A percentile compares a stretch with the other conserved stretches of the same genome.
Conservation (phyloP, 2,888 invertebrate species). For the Phalangium opilio region DNA sequence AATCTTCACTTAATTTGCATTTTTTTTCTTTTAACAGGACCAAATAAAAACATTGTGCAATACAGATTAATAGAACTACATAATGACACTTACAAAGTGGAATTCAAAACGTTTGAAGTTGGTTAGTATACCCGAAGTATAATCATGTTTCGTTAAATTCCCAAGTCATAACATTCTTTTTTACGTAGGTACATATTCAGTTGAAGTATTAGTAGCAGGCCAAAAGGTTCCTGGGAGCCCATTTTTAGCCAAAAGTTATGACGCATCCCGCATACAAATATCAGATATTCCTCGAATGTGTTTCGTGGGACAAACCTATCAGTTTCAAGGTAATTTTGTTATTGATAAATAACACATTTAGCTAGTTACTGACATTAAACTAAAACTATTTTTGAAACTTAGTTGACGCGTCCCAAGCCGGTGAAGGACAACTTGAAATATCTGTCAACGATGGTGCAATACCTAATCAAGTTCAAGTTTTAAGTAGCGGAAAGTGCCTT, state of each 20-base stretch:
- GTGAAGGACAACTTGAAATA: constrained; percentile 97
- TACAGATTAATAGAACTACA: constrained; percentile 68
- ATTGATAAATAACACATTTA: too few species aligned
- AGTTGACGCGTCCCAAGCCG: constrained; percentile 97
- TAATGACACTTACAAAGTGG: constrained; percentile 59
- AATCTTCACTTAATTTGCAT: constrained; percentile 29
- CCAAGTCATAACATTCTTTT: neutral
- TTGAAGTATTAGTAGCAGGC: constrained; percentile 77
- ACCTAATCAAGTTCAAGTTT: constrained; percentile 89
- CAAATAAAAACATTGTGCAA: constrained; percentile 64
- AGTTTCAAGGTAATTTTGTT: constrained; percentile 70
- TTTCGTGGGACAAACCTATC: constrained; percentile 85
- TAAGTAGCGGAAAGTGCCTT: constrained; percentile 83
- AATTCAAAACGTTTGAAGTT: constrained; percentile 83
- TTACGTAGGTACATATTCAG: constrained; percentile 52
- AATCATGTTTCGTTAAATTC: neutral
- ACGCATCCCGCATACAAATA: constrained; percentile 81
- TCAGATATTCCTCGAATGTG: constrained; percentile 76
- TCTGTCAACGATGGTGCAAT: constrained; percentile 98
- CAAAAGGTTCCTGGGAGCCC: constrained; percentile 79
- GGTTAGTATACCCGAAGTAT: constrained; percentile 36
- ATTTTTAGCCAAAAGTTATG: constrained; percentile 83
- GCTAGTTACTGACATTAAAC: constrained; percentile 7
- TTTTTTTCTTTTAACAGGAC: constrained; percentile 42
- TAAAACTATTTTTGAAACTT: constrained; percentile 28